Conservation (phyloP, 2,113 vertebrate genomes). For the Oophaga pumilio region DNA sequence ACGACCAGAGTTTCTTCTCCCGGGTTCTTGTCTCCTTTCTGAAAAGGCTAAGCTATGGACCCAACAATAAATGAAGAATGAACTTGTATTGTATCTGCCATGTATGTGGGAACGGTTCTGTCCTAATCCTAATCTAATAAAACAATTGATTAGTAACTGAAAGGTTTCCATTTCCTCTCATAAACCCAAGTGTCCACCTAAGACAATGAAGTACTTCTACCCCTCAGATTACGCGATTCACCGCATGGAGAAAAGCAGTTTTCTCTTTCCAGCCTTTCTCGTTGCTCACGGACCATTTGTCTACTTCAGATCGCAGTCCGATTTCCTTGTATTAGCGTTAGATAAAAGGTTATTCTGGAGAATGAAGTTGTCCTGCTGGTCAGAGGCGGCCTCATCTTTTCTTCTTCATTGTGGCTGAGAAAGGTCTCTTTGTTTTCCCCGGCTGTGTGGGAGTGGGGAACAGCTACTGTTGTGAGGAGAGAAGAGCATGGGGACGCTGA, state of each 20-base stretch:
- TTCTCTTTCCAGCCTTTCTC: not conserved
- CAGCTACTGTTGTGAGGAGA: not conserved
- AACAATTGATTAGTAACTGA: not conserved
- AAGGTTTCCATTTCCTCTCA: not conserved
- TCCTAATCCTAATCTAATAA: not conserved
- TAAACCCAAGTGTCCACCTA: not conserved
- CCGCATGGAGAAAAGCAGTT: not conserved
- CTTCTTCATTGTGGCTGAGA: not conserved
- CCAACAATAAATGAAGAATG: not conserved
- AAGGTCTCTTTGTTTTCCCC: constrained; percentile 11
- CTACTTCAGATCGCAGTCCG: not conserved
- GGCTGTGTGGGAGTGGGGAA: not conserved
- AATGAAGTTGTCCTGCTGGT: constrained; percentile 15
- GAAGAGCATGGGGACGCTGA: not conserved
- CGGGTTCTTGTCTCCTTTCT: not conserved
- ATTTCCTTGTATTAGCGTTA: not conserved
- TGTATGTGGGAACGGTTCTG: not conserved
- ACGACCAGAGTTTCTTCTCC: not conserved
- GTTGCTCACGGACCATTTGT: not conserved
- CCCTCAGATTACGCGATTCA: not conserved
- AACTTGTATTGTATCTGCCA: not conserved
- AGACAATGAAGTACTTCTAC: not conserved
- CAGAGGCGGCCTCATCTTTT: not conserved
- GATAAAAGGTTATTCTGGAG: constrained; percentile 4
- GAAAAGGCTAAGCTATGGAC: not conserved